Evolutionary conservation across 2,113 vertebrate species (phyloP), one percentile per base, ranked within the genome.

Genomic region (Athene cunicularia): DNA sequence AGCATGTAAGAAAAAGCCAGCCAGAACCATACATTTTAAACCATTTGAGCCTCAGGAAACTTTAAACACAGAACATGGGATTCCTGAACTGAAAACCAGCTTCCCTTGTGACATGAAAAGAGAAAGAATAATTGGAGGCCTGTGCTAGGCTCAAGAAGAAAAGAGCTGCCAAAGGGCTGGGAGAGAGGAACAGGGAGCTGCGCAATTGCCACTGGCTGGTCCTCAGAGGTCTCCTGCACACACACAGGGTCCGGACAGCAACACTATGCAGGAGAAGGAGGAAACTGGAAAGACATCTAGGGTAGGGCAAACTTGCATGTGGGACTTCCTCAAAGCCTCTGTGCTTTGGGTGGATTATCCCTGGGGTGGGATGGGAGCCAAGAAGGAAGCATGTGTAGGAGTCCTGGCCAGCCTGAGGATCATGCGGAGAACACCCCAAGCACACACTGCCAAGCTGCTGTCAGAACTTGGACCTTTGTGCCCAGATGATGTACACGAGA

Each of bases 141-240:
- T n/a, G 41, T 2, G 14, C 71, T 14, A 70, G 39, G 30, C 28
- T 81, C 33, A 53, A 28, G 67, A 37, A 35, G 9, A 77, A 43
- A 74, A 60, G 45, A 35, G 24, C 37, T 87, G 67, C 70, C 56
- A 37, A 9, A 58, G 6, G 23, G 23, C 41, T 49, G 55, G n/a
- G 12, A 68, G 26, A 56, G 23, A 28, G 22, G 14, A 63, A 64
- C 8, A 41, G 12, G 89, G 58, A 76, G 11, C 28, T 77, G 7
- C 18, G 14, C 0, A 0, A 49, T 47, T 50, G 56, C 52, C 2
- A 5, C 26, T 62, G 63, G 27, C n/a, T 0, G 0, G 30, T 55
- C 49, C 45, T 47, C 37, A n/a, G 10, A n/a, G 32, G 39, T 47
- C 45, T 50, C 59, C 23, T 26, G 7, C n/a, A 43, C 27, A 73